phyloP scores from a whole-genome alignment of 2,113 vertebrate genomes.

The Potamarius usumacintae region DNA sequence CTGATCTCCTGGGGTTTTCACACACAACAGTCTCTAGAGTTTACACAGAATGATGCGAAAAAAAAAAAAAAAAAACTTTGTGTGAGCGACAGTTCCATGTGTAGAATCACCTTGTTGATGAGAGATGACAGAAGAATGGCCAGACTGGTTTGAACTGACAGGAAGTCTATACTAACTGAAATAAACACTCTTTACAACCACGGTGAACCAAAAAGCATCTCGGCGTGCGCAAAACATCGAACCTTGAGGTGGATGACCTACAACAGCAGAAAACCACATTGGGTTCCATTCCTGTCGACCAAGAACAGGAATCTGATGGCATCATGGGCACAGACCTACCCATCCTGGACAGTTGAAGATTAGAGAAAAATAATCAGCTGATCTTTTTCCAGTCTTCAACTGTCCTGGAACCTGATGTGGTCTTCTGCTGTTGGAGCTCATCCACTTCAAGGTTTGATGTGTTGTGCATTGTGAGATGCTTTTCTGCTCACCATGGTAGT shows the following conservation, averaged over 20 bases:
- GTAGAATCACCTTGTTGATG: not conserved
- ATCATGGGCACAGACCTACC: not conserved
- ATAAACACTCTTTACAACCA: not conserved
- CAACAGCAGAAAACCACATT: not conserved
- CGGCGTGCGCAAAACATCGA: not conserved
- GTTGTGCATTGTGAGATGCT: no score
- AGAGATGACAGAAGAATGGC: not conserved
- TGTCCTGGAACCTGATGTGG: not conserved
- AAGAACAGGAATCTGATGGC: not conserved
- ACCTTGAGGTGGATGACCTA: not conserved
- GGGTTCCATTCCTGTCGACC: not conserved
- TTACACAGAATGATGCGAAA: not conserved
- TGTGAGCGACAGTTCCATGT: not conserved
- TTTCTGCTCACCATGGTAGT: no score
- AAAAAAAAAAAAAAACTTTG: no score
- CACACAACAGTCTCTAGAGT: not conserved
- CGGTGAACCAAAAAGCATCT: not conserved
- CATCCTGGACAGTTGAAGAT: not conserved
- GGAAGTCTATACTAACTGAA: not conserved
- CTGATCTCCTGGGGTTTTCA: no score
- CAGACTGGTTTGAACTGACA: not conserved
- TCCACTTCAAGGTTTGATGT: no score
- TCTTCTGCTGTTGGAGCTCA: no score
- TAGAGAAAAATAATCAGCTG: not conserved
- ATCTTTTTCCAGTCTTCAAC: not conserved